These are phyloP conservation scores for Eidolon dupreanum DNA, from an alignment of 2,797 vertebrate species.

Conservation along the genomic window DNA sequence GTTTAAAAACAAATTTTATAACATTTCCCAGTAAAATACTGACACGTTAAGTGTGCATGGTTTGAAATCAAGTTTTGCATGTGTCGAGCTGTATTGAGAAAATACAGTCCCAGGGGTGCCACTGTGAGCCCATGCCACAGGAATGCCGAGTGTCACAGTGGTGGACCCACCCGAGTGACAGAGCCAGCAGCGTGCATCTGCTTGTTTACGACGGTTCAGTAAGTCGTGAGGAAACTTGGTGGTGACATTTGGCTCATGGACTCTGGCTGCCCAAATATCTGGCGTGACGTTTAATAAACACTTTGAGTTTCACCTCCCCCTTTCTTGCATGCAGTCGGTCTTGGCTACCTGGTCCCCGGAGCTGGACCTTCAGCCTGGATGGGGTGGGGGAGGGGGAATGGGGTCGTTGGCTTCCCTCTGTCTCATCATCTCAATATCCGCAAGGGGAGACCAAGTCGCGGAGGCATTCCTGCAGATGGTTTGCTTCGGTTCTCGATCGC, in stretches of 20 bases:
- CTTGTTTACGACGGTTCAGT: accelerated
- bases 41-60: accelerated
- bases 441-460: too few species aligned
- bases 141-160: accelerated
- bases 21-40: not conserved
- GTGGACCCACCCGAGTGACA: accelerated
- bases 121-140: accelerated
- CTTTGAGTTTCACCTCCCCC: not conserved
- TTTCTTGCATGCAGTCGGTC: not conserved
- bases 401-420: not conserved
- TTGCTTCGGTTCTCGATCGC: too few species aligned
- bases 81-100: too few species aligned
- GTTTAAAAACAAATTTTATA: not conserved
- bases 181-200: accelerated
- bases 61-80: not conserved
- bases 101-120: too few species aligned
- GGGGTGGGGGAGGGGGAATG: too few species aligned
- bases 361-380: not conserved
- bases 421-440: too few species aligned
- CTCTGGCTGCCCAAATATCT: not conserved
- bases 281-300: too few species aligned
- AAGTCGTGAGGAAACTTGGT: too few species aligned
- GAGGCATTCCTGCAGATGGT: too few species aligned
- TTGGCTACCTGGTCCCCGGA: not conserved
- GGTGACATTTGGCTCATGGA: not conserved